phyloP scores from a whole-genome alignment of 2,797 vertebrate genomes.

The Coregonus suidteri region DNA sequence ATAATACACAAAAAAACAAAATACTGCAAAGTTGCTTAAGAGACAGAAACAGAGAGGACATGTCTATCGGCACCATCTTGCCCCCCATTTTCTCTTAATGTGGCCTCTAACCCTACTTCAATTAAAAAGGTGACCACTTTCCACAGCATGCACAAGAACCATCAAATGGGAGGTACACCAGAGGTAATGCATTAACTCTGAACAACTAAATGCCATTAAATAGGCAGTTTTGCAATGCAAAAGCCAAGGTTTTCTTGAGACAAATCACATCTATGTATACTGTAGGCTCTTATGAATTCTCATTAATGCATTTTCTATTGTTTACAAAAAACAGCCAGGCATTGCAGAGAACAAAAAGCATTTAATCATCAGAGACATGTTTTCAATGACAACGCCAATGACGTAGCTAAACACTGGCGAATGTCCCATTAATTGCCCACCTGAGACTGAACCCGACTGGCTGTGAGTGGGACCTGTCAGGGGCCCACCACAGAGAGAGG shows the following conservation, averaged over 20 bases:
- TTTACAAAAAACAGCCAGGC: background rate
- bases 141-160: too few relatives aligned
- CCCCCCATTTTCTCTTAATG: background rate
- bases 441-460: background rate
- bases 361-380: background rate
- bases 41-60: too few relatives aligned
- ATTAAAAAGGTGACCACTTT: background rate
- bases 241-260: too few relatives aligned
- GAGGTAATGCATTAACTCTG: too few relatives aligned
- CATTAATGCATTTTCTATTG: background rate
- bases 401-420: background rate
- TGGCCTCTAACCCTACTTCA: background rate
- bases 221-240: too few relatives aligned
- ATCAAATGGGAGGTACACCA: too few relatives aligned
- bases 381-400: background rate
- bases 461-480: background rate
- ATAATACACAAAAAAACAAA: too few relatives aligned
- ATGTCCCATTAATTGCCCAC: slow-evolving; percentile 5
- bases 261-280: too few relatives aligned
- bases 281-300: too few relatives aligned
- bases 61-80: too few relatives aligned
- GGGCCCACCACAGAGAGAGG: background rate
- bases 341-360: background rate
- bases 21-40: too few relatives aligned
- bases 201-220: too few relatives aligned